Base-by-base conservation (phyloP, 2,888 invertebrate species). In the Chymomyza procnemis region DNA sequence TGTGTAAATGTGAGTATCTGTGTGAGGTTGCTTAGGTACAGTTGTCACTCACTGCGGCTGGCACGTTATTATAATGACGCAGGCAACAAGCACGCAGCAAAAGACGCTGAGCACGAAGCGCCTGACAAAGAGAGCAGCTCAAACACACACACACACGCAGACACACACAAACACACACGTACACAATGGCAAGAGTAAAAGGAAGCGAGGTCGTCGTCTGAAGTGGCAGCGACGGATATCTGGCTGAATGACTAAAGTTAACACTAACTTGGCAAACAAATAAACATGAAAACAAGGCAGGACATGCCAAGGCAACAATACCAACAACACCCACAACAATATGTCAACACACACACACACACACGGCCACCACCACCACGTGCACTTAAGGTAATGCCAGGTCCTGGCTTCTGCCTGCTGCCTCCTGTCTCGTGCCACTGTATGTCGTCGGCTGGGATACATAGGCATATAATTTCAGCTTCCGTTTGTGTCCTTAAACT, bases 231-330 rank as follows among this genome's bases (percentile, higher is more conserved):
- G 72, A 71, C 81, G 81, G 83, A 82, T 82, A 82, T 87, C 85
- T 82, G 83, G 87, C 72, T 87, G 82, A 83, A 87, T 84, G 84
- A 84, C 88, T 87, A 79, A 85, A 85, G 85, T 88, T 87, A 88
- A 85, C 84, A 85, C 88, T 88, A 87, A 85, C 58, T 67, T 58
- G 63, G 62, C 67, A 67, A 67, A 67, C 63, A 67, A 64, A 64
- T 64, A 59, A 64, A 64, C 64, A 64, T 47, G 64, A 64, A 64
- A 59, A 64, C 60, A 56, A 47, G 50, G 78, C 83, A 83, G 80
- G 86, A 19, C 87, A 81, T 87, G 58, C 61, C 47, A 52, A 68
- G 63, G 60, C 18, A 16, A 64, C 41, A 57, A n/a, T 48, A 55
- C 65, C 58, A 65, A 63, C 64, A 57, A 57, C 76, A 67, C 69